These are phyloP conservation scores for Chrysina gloriosa DNA, from an alignment of 2,888 invertebrate species.

Conservation along the genomic window DNA sequence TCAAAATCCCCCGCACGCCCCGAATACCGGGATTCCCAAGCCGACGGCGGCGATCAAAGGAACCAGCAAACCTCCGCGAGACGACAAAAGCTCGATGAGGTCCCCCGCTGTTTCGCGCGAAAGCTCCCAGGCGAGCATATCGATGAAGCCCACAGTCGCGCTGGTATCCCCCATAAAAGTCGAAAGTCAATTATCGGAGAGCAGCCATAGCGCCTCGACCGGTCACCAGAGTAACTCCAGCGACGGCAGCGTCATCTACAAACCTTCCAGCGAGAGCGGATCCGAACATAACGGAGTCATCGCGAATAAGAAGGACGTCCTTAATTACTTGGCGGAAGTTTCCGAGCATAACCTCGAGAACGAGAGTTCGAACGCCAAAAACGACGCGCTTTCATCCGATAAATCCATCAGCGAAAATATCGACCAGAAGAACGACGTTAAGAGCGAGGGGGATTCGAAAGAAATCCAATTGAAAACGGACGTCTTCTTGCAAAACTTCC, in stretches of 20 bases:
- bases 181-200: constrained; percentile 74
- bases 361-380: too few relatives aligned
- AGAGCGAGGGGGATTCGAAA: constrained; percentile 3
- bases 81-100: constrained; percentile 64
- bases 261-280: constrained; percentile 78
- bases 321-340: constrained; percentile 59
- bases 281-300: constrained; percentile 68
- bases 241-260: constrained; percentile 79
- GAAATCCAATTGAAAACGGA: constrained; percentile 18
- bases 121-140: constrained; percentile 56
- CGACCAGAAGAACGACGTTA: constrained; percentile 28
- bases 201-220: constrained; percentile 74
- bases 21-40: constrained; percentile 83
- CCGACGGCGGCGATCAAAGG: constrained; percentile 94
- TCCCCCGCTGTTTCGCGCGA: constrained; percentile 61
- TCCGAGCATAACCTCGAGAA: constrained; percentile 59
- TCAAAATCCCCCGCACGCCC: constrained; percentile 54
- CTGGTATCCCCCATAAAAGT: constrained; percentile 79
- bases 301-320: constrained; percentile 70
- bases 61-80: constrained; percentile 80
- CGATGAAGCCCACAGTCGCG: constrained; percentile 58
- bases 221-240: constrained; percentile 78
- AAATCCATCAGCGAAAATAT: constrained; percentile 25
- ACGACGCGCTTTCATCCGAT: not conserved
- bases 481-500: constrained; percentile 6